Percentiles rank a stretch among this genome's conserved stretches.
phyloP scores from a whole-genome alignment of 2,888 invertebrate genomes.

The Margaritifera margaritifera region DNA sequence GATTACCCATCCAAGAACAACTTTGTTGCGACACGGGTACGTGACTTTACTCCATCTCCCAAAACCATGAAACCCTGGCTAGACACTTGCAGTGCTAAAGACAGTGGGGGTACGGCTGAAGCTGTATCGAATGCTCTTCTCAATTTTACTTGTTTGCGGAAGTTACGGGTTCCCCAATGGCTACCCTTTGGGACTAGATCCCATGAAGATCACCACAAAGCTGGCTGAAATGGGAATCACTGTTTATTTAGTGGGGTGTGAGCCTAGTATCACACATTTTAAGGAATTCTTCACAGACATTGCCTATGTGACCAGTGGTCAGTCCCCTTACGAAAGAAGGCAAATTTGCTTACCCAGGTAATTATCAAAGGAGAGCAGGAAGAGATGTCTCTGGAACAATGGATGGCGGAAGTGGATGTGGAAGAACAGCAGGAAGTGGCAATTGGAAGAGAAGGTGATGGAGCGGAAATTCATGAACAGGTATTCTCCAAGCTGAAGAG shows the following conservation, averaged over 20 bases:
- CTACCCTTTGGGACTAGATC: slow-evolving; percentile 56
- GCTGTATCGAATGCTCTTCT: slow-evolving; percentile 61
- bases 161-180: slow-evolving; percentile 55
- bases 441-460: slow-evolving; percentile 17
- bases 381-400: slow-evolving; percentile 55
- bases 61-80: slow-evolving; percentile 55
- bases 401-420: slow-evolving; percentile 50
- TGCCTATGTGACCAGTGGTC: slow-evolving; percentile 59
- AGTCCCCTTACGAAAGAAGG: slow-evolving; percentile 51
- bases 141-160: slow-evolving; percentile 31
- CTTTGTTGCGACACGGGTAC: slow-evolving; percentile 49
- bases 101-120: slow-evolving; percentile 61
- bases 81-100: slow-evolving; percentile 42
- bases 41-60: slow-evolving; percentile 57
- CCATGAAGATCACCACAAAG: slow-evolving; percentile 41
- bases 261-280: slow-evolving; percentile 47
- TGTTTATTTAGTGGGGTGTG: slow-evolving; percentile 58
- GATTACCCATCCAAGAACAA: slow-evolving; percentile 62
- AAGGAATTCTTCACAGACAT: slow-evolving; percentile 58
- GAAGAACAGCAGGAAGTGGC: slow-evolving; percentile 41
- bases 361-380: slow-evolving; percentile 62
- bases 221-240: slow-evolving; percentile 56
- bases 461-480: slow-evolving; percentile 13
- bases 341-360: slow-evolving; percentile 48
- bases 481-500: slow-evolving; percentile 16